Conservation (phyloP, 2,888 invertebrate genomes). For the Coleophora flavipennella region DNA sequence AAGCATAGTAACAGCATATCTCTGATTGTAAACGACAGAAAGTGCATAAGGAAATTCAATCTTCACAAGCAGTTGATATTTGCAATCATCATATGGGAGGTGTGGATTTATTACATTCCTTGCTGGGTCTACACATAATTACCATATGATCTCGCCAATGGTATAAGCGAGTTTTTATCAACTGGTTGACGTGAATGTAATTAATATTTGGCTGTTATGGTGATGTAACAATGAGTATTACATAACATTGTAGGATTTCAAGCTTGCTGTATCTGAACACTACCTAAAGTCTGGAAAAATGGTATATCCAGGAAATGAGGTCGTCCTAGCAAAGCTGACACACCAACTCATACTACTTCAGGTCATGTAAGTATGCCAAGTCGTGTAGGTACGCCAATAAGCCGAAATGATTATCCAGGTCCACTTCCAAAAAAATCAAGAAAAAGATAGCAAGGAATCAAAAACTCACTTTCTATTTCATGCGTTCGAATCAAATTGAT, state of each 20-base stretch:
- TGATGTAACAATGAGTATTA: slow-evolving; percentile 7
- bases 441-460: slow-evolving; percentile 13
- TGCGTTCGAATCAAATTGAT: slow-evolving; percentile 6
- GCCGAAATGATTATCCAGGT: not conserved
- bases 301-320: slow-evolving; percentile 8
- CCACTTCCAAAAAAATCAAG: not conserved
- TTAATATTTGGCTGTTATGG: slow-evolving; percentile 14
- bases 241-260: slow-evolving; percentile 11
- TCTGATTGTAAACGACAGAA: too few species aligned
- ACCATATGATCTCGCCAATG: slow-evolving; percentile 12
- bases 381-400: not conserved
- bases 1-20: too few species aligned
- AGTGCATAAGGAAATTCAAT: slow-evolving; percentile 7
- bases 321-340: slow-evolving; percentile 6
- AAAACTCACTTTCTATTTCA: slow-evolving; percentile 9
- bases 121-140: slow-evolving; percentile 16
- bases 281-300: slow-evolving; percentile 7
- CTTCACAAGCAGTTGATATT: slow-evolving; percentile 11
- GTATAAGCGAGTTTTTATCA: slow-evolving; percentile 14
- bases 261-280: slow-evolving; percentile 7
- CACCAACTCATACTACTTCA: too few species aligned
- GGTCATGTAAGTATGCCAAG: too few species aligned
- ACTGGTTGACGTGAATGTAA: slow-evolving; percentile 11
- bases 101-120: slow-evolving; percentile 12
- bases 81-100: slow-evolving; percentile 11